These are phyloP conservation scores for Fistularia commersonii DNA, from an alignment of 2,797 vertebrate genomes.

Conservation along the genomic window DNA sequence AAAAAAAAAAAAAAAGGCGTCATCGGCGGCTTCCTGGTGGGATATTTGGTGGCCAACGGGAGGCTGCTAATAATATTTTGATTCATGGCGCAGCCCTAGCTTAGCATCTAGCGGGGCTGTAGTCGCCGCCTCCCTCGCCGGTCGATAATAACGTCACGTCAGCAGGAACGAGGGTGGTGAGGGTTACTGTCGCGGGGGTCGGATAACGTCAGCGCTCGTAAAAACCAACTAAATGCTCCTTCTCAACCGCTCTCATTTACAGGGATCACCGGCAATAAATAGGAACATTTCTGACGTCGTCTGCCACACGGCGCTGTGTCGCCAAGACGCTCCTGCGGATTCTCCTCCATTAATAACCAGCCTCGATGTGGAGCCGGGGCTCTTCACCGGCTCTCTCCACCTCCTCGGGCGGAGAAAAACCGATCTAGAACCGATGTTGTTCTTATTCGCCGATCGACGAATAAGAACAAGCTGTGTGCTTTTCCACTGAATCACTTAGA, in stretches of 20 bases:
- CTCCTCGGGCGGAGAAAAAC: no score
- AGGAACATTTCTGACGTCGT: conserved; percentile 31
- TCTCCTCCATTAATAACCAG: conserved; percentile 46
- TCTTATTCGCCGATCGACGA: no score
- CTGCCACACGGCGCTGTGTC: conserved; percentile 12
- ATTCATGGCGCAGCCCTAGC: no score
- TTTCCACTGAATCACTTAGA: no score
- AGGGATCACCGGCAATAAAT: conserved; percentile 25
- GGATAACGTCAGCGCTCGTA: conserved; percentile 12
- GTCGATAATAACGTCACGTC: conserved; percentile 17
- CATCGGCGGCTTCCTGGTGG: no score
- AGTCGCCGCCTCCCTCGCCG: conserved; percentile 2
- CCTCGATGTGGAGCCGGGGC: conserved; percentile 8
- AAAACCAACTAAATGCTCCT: conserved; percentile 8
- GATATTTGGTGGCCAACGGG: no score
- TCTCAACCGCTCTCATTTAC: conserved; percentile 9
- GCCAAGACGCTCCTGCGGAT: conserved; percentile 10
- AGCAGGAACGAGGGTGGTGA: conserved; percentile 4
- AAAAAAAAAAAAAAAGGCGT: no score
- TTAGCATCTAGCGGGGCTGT: no score
- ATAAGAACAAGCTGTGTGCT: no score
- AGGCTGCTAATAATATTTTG: no score
- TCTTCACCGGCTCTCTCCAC: conserved; percentile 7
- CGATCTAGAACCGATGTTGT: no score
- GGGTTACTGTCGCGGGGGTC: not conserved